These are phyloP conservation scores for Microchrysa polita DNA, from an alignment of 2,888 invertebrate species.

Conservation along the genomic window DNA sequence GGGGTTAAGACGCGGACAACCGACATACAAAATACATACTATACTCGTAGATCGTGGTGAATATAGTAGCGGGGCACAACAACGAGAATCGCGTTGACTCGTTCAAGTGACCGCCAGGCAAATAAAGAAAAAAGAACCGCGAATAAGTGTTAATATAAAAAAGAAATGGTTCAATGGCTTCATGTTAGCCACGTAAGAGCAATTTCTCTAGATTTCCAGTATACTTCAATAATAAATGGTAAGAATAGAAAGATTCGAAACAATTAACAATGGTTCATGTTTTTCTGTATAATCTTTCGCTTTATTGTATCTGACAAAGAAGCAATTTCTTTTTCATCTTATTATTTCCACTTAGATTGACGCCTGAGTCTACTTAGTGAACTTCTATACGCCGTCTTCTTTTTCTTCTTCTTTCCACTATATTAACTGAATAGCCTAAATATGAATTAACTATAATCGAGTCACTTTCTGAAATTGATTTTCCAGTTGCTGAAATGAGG, in stretches of 20 bases:
- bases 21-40: no score
- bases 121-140: not conserved
- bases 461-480: constrained; percentile 26
- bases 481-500: constrained; percentile 17
- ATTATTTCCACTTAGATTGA: not conserved
- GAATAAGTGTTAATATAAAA: constrained; percentile 18
- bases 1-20: constrained; percentile 37
- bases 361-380: not conserved
- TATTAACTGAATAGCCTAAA: not conserved
- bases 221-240: constrained; percentile 11
- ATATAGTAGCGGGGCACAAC: not conserved
- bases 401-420: no score
- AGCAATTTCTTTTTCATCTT: constrained; percentile 15
- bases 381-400: no score
- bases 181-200: not conserved
- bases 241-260: constrained; percentile 22
- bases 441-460: constrained; percentile 25
- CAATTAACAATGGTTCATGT: constrained; percentile 26
- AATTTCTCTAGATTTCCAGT: constrained; percentile 22
- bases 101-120: constrained; percentile 14
- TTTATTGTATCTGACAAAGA: constrained; percentile 16
- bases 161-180: constrained; percentile 40
- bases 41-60: no score
- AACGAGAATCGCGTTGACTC: constrained; percentile 20
- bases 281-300: constrained; percentile 10